Evolutionary conservation across 1,140 invertebrate species (phyloP).

Genomic region (Thaumetopoea pityocampa): DNA sequence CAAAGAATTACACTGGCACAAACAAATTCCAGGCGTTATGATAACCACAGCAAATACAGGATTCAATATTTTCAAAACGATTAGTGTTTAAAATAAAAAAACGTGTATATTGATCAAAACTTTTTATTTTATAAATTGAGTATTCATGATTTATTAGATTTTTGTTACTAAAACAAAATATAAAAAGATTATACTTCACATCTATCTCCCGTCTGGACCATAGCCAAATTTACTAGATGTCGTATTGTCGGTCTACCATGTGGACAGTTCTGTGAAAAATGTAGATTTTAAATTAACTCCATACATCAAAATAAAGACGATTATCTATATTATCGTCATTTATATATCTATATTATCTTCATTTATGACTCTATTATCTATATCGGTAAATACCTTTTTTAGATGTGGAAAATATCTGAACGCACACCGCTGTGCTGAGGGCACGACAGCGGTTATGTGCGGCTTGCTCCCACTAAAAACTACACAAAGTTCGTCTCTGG

Average conservation of each 20-base stretch:
- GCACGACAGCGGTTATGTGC: too few species aligned
- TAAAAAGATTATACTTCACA: constrained; percentile 15
- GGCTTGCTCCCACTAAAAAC: too few species aligned
- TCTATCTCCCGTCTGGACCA: constrained; percentile 46
- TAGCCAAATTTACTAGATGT: constrained; percentile 89
- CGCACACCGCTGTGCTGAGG: too few species aligned
- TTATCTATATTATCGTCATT: too few species aligned
- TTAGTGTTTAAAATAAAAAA: constrained; percentile 86
- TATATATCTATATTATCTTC: too few species aligned
- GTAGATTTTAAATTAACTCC: not conserved
- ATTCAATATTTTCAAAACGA: constrained; percentile 98
- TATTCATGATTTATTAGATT: constrained; percentile 33
- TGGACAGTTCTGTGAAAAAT: constrained; percentile 89
- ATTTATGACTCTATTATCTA: too few species aligned
- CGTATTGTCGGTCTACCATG: constrained; percentile 96
- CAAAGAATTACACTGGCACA: constrained; percentile 99
- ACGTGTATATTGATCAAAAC: constrained; percentile 22
- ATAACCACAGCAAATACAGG: constrained; percentile 96
- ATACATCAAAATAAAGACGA: not conserved
- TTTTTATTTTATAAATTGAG: constrained; percentile 30
- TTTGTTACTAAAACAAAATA: constrained; percentile 11
- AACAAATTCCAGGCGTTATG: constrained; percentile 94
- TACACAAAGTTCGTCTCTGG: too few species aligned
- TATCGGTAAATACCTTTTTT: too few species aligned
- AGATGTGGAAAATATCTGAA: too few species aligned